Evolutionary conservation across 2,113 vertebrate genomes (phyloP), one percentile per base, ranked within the genome.

Genomic region (Ptilonorhynchus violaceus): DNA sequence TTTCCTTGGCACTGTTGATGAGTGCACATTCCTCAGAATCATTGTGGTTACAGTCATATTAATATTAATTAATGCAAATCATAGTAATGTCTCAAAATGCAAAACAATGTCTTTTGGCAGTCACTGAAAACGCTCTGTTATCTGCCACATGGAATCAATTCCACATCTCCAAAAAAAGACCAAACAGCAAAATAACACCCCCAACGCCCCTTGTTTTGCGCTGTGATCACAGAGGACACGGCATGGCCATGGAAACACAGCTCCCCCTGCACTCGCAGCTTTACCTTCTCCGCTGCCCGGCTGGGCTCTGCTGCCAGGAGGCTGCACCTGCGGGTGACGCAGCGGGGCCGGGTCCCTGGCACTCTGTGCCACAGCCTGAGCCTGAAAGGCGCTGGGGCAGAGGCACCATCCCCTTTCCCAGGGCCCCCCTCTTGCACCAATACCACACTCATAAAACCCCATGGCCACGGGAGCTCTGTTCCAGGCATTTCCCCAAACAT

Each of bases 201-300:
- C 25, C 12, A 23, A 33, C 4, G 6, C 50, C 37, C 44, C 30
- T 10, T 22, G 17, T 9, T 72, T 35, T 23, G 6, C 42, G 4
- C 28, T 2, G 9, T 0, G 3, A 27, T 5, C 2, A 0, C 56
- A 33, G 77, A 46, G 68, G 21, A 20, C 8, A 3, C 0, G 0
- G 23, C 37, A 5, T 2, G 37, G 53, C 68, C 24, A 56, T 52
- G 55, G 83, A 64, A 85, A 66, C 5, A 7, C 33, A 2, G 27
- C 3, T 82, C 47, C 42, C 37, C 50, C 49, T 37, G 23, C 2
- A 2, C 35, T 5, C 2, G 1, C 63, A 89, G 53, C 85, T 59
- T 42, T 16, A n/a, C 74, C 66, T 50, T 33, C 50, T 27, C 47
- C 1, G 1, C 70, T 16, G 24, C 35, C 41, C 3, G 7, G 49